Evolutionary conservation across 2,113 vertebrate species (phyloP).

Genomic region (Procavia capensis): DNA sequence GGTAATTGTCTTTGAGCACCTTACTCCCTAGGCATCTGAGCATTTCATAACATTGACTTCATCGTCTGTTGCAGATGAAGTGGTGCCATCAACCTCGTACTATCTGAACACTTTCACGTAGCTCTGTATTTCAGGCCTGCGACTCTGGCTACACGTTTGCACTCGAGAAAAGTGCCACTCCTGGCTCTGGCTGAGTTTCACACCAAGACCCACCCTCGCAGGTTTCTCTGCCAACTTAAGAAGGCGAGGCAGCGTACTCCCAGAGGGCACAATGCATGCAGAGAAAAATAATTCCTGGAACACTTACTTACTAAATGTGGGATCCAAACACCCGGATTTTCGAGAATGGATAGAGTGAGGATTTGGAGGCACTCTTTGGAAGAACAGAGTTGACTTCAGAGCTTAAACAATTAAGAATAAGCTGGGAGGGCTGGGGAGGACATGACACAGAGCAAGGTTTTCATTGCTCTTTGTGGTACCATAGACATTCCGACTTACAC

Average conservation of each 20-base stretch:
- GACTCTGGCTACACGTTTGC: slow-evolving; percentile 35
- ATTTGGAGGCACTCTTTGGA: slow-evolving; percentile 70
- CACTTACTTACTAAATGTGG: slow-evolving; percentile 33
- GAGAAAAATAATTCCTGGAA: slow-evolving; percentile 65
- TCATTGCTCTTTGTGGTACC: neutral
- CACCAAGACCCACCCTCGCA: neutral
- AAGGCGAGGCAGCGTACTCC: slow-evolving; percentile 38
- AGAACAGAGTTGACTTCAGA: slow-evolving; percentile 65
- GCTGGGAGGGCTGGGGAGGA: slow-evolving; percentile 37
- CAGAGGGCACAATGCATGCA: neutral
- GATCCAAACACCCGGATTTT: slow-evolving; percentile 67
- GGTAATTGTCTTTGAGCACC: slow-evolving; percentile 90
- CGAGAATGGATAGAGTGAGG: slow-evolving; percentile 47
- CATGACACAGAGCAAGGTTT: slow-evolving; percentile 48
- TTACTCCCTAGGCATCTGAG: slow-evolving; percentile 86
- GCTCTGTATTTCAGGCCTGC: neutral
- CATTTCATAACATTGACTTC: slow-evolving; percentile 86
- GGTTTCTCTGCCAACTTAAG: slow-evolving; percentile 55
- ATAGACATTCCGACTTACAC: slow-evolving; percentile 17
- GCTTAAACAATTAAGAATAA: slow-evolving; percentile 74
- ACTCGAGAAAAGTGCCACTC: slow-evolving; percentile 56
- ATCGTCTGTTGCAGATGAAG: slow-evolving; percentile 78
- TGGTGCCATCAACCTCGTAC: slow-evolving; percentile 75
- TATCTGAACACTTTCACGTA: slow-evolving; percentile 72
- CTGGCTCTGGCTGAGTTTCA: slow-evolving; percentile 42